These are phyloP conservation scores for Nesidiocoris tenuis DNA, from an alignment of 2,888 invertebrate species.

Conservation along the genomic window DNA sequence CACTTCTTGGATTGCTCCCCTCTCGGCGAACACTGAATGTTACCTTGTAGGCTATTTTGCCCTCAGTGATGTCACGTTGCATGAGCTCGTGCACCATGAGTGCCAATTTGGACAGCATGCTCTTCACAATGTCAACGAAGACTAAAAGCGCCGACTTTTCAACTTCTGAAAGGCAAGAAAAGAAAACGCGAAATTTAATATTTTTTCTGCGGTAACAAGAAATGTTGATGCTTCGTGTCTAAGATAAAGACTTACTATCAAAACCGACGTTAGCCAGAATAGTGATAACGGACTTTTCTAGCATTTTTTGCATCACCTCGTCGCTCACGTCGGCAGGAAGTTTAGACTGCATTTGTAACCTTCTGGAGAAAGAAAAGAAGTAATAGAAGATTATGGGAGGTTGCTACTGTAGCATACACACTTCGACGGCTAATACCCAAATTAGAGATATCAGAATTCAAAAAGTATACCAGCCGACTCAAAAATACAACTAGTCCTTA, in stretches of 20 bases:
- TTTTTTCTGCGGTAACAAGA: no score
- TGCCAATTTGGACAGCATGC: conserved; percentile 22
- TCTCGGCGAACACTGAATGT: no score
- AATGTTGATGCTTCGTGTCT: no score
- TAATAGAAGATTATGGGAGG: no score
- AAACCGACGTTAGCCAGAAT: conserved; percentile 24
- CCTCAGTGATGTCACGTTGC: conserved; percentile 25
- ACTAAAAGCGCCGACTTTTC: conserved; percentile 32
- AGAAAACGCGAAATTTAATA: no score
- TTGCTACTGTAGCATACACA: no score
- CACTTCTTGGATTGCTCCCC: no score
- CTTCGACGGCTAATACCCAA: no score
- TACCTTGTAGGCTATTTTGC: conserved; percentile 31
- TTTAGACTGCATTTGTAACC: conserved; percentile 1
- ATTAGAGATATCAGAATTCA: no score
- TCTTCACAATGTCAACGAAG: conserved; percentile 31
- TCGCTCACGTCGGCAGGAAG: conserved; percentile 20
- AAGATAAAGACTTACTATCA: conserved; percentile 32
- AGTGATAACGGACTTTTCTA: conserved; percentile 28
- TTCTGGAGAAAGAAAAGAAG: no score
- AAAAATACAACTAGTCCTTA: no score
- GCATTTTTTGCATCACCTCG: conserved; percentile 27
- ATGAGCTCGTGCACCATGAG: conserved; percentile 31
- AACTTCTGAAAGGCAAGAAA: conserved; percentile 2
- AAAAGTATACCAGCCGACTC: no score